These are phyloP conservation scores for Pteropus rufus DNA, from an alignment of 2,797 vertebrate genomes.

Conservation along the genomic window DNA sequence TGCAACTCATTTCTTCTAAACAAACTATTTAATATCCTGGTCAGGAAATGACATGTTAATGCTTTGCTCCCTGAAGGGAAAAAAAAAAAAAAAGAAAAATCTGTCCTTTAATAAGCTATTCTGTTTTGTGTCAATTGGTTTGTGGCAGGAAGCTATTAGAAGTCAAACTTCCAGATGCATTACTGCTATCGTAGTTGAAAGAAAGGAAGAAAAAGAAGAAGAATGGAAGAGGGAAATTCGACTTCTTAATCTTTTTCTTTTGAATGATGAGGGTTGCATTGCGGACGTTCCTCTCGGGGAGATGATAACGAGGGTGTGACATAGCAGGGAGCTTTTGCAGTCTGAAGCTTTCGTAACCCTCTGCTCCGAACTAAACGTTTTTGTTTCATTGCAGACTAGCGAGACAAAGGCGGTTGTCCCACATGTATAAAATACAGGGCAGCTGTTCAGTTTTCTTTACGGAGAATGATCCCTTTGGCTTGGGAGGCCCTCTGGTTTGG, in stretches of 20 bases:
- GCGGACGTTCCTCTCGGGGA: conserved; percentile 78
- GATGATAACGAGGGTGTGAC: conserved; percentile 77
- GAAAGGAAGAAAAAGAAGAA: not conserved
- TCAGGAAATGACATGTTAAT: conserved; percentile 81
- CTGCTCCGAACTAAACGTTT: conserved; percentile 63
- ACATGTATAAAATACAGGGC: conserved; percentile 78
- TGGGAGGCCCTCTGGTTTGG: conserved; percentile 72
- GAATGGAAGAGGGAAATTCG: not conserved
- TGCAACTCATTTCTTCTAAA: conserved; percentile 82
- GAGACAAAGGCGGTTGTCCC: conserved; percentile 72
- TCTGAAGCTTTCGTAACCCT: not conserved
- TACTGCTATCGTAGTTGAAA: conserved; percentile 81
- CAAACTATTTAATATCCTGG: conserved; percentile 80
- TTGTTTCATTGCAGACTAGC: conserved; percentile 45
- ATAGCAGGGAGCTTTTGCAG: conserved; percentile 63
- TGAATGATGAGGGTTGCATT: conserved; percentile 75
- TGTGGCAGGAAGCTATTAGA: conserved; percentile 87
- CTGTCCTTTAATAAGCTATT: conserved; percentile 81
- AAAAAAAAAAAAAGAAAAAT: conserved; percentile 67
- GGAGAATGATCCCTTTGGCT: conserved; percentile 65
- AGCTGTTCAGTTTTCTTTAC: conserved; percentile 76
- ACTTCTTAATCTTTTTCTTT: conserved; percentile 43
- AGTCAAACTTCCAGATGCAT: conserved; percentile 83
- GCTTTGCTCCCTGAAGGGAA: conserved; percentile 80
- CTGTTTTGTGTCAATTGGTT: conserved; percentile 81